Evolutionary conservation across 1,140 invertebrate species (phyloP).

Genomic region (Samia ricini): DNA sequence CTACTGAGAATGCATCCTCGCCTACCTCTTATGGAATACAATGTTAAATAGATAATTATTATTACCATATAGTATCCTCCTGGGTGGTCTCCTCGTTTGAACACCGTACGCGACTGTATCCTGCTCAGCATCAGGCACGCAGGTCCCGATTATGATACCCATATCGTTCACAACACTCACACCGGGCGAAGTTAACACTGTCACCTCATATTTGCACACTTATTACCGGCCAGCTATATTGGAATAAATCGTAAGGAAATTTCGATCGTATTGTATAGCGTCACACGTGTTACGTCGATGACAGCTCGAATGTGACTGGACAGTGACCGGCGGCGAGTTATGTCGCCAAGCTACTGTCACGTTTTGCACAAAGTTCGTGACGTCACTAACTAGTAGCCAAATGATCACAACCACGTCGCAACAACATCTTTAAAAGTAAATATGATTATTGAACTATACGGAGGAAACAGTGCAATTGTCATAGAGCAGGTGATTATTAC

Average conservation of each 20-base stretch:
- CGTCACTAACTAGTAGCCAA: conserved; percentile 35
- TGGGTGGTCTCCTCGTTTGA: conserved; percentile 48
- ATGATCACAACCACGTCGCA: too few relatives aligned
- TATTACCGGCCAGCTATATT: background rate
- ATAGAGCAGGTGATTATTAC: too few relatives aligned
- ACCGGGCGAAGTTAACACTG: conserved; percentile 5
- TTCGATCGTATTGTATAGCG: background rate
- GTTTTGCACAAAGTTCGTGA: conserved; percentile 46
- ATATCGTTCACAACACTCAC: conserved; percentile 58
- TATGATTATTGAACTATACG: too few relatives aligned
- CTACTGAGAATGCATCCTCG: background rate
- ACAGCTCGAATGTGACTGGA: conserved; percentile 34
- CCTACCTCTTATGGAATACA: background rate
- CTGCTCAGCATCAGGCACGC: conserved; percentile 83
- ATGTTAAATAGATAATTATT: background rate
- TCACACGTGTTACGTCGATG: conserved; percentile 24
- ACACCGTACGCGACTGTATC: conserved; percentile 73
- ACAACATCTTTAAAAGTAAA: too few relatives aligned
- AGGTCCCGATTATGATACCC: conserved; percentile 87
- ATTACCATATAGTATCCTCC: conserved; percentile 65
- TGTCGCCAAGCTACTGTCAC: conserved; percentile 22
- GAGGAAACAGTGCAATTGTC: too few relatives aligned
- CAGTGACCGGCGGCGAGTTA: conserved; percentile 4
- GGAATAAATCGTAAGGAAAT: background rate
- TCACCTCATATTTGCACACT: conserved; percentile 15